These are phyloP conservation scores for Stictonetta naevosa DNA, from an alignment of 2,113 vertebrate genomes.

Conservation along the genomic window DNA sequence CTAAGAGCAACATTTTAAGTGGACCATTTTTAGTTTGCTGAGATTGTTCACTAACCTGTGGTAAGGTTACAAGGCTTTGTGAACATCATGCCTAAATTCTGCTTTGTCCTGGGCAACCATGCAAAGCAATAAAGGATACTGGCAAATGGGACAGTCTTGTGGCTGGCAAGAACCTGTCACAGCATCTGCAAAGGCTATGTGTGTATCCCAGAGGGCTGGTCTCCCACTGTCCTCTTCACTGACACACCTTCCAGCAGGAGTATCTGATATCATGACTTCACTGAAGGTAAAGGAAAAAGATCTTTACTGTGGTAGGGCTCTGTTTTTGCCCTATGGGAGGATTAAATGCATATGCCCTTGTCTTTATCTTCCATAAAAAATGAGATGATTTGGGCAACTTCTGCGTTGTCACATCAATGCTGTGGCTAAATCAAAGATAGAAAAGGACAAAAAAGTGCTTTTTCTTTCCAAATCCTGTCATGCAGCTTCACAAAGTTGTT, in stretches of 20 bases:
- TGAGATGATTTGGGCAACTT: neutral
- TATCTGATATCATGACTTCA: neutral
- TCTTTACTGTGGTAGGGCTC: neutral
- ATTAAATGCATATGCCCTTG: neutral
- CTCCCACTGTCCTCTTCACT: neutral
- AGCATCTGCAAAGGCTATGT: neutral
- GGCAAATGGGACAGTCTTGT: neutral
- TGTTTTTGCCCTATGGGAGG: neutral
- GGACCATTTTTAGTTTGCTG: constrained; percentile 17
- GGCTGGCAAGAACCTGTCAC: neutral
- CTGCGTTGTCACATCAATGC: neutral
- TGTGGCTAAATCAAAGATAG: neutral
- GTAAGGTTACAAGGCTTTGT: neutral
- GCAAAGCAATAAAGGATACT: neutral
- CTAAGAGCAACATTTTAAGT: constrained; percentile 52
- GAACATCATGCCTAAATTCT: neutral
- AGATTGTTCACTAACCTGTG: neutral
- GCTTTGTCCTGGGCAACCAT: neutral
- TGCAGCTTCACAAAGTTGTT: neutral
- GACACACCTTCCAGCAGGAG: neutral
- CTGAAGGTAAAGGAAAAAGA: neutral
- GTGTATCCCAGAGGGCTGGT: neutral
- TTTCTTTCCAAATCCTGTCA: neutral
- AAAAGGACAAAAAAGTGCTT: neutral
- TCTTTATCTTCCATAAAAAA: neutral